Evolutionary conservation across 2,797 vertebrate species (phyloP).

Genomic region (Myotis findleyi): DNA sequence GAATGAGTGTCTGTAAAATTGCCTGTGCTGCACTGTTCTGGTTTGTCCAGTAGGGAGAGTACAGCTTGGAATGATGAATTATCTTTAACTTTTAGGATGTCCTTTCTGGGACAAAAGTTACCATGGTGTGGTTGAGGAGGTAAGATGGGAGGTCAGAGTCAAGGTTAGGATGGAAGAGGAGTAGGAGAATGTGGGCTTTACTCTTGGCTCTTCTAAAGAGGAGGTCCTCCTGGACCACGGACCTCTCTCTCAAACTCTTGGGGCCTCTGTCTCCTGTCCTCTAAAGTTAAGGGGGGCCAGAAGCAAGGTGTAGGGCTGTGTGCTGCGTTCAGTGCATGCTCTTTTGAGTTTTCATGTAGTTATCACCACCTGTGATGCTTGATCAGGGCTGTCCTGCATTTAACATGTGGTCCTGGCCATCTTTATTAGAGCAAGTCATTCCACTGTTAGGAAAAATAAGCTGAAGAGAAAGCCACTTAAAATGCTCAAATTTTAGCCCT

Average conservation of each 20-base stretch:
- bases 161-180: not conserved
- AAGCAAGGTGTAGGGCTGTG: not conserved
- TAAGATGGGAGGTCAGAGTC: not conserved
- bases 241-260: not conserved
- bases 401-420: not conserved
- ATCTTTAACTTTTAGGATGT: not conserved
- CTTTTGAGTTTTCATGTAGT: not conserved
- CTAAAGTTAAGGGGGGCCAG: not conserved
- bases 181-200: not conserved
- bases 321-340: not conserved
- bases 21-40: not conserved
- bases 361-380: not conserved
- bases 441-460: not conserved
- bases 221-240: not conserved
- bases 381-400: not conserved
- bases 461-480: not conserved
- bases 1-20: not conserved
- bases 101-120: not conserved
- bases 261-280: not conserved
- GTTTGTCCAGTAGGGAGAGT: not conserved
- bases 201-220: not conserved
- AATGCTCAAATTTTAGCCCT: constrained; percentile 51
- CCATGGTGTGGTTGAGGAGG: not conserved
- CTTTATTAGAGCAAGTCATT: not conserved
- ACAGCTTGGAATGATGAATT: not conserved